A percentile compares a stretch with the other conserved stretches of the same genome.
Evolutionary conservation across 1,140 invertebrate genomes (phyloP).

Genomic region (Micrasema longulum): DNA sequence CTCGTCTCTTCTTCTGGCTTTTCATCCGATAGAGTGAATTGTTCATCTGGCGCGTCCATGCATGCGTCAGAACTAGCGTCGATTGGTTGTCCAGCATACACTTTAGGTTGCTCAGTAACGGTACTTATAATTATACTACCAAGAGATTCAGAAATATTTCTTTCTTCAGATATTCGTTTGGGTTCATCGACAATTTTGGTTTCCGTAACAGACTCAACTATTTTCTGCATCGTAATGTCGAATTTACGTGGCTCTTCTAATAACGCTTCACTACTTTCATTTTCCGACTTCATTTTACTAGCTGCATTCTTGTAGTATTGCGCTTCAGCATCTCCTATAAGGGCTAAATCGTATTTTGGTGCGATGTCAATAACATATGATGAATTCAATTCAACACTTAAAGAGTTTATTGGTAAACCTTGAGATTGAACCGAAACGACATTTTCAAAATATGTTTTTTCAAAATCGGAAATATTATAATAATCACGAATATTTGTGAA

Average conservation of each 20-base stretch:
- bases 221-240: background rate
- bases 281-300: conserved; percentile 1
- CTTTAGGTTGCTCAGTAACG: background rate
- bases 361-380: background rate
- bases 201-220: background rate
- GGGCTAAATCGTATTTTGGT: conserved; percentile 3
- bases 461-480: conserved; percentile 20
- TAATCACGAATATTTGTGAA: conserved; percentile 29
- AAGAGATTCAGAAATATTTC: background rate
- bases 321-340: conserved; percentile 5
- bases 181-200: background rate
- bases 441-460: conserved; percentile 32
- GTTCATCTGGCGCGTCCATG: conserved; percentile 69
- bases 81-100: conserved; percentile 60
- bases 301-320: background rate
- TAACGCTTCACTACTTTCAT: background rate
- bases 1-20: background rate
- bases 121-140: background rate
- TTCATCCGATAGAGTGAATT: conserved; percentile 63
- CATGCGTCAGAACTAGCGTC: conserved; percentile 66
- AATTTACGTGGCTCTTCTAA: background rate
- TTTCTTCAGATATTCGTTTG: background rate
- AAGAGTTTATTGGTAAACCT: background rate
- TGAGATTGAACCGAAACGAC: background rate
- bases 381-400: background rate